Evolutionary conservation across 2,888 invertebrate genomes (phyloP), one percentile per base, ranked within the genome.

Genomic region (Deilephila porcellus): DNA sequence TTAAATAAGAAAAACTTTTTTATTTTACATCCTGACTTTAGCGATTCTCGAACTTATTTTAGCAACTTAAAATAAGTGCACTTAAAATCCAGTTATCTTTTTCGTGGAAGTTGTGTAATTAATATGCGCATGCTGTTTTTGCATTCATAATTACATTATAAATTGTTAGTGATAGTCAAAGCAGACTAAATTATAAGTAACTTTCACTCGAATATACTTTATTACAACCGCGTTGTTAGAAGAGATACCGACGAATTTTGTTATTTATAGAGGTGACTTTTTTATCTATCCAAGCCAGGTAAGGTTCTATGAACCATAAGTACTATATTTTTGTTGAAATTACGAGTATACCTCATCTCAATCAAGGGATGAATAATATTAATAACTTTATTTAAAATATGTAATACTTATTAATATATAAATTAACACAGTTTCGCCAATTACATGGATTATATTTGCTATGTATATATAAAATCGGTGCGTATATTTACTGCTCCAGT

Each of bases 51-150:
- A 29, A 62, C 4, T 62, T 17, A 32, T n/a, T n/a, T 56, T 17
- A n/a, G 4, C 19, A 6, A n/a, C 56, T 56, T 19, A 62, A 62
- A 62, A 37, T 34, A 37, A n/a, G 7, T 63, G 19, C n/a, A n/a
- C 63, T 63, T n/a, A 6, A 45, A 56, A 63, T 63, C n/a, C 37
- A n/a, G n/a, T n/a, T 37, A 63, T 63, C 34, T 6, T 19, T 63
- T 63, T 37, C 37, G 8, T 62, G 63, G 63, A 63, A 63, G 19
- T 63, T n/a, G 34, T 34, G 34, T 17, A 32, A 62, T 32, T 29
- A 62, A 32, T 62, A 17, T 45, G 45, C 32, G 63, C 19, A 34
- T 37, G 14, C 8, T 19, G 63, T 37, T 63, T 34, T 34, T 32
- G 17, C 17, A 19, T 25, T 56, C n/a, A 19, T 34, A 34, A 32